Evolutionary conservation across 2,113 vertebrate genomes (phyloP).

Genomic region (Phalacrocorax carbo): DNA sequence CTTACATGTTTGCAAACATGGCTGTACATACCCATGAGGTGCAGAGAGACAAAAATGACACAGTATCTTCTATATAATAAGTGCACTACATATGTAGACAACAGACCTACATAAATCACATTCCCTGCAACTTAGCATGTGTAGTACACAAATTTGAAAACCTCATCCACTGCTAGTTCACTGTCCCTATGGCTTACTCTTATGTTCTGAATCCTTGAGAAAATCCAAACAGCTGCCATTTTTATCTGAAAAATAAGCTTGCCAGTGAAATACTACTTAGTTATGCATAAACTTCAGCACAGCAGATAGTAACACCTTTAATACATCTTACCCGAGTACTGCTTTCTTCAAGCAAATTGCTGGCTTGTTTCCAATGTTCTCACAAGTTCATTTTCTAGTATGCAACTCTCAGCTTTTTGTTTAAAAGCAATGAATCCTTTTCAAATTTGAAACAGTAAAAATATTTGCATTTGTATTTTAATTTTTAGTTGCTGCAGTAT

Average conservation of each 20-base stretch:
- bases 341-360: not conserved
- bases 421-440: not conserved
- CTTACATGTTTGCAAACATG: not conserved
- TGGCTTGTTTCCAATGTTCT: not conserved
- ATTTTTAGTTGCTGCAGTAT: not conserved
- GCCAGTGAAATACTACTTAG: not conserved
- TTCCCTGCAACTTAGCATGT: not conserved
- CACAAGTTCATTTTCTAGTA: not conserved
- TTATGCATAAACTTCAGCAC: not conserved
- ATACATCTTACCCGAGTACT: not conserved
- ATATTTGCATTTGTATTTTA: not conserved
- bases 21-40: not conserved
- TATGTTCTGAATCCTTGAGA: not conserved
- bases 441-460: not conserved
- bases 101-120: not conserved
- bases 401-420: not conserved
- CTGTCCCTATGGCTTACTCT: not conserved
- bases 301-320: not conserved
- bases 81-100: not conserved
- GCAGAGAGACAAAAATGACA: not conserved
- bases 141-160: not conserved
- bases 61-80: not conserved
- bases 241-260: not conserved
- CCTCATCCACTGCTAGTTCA: not conserved
- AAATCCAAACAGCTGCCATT: not conserved